Evolutionary conservation across 2,113 vertebrate genomes (phyloP).

Genomic region (Ellobius talpinus): DNA sequence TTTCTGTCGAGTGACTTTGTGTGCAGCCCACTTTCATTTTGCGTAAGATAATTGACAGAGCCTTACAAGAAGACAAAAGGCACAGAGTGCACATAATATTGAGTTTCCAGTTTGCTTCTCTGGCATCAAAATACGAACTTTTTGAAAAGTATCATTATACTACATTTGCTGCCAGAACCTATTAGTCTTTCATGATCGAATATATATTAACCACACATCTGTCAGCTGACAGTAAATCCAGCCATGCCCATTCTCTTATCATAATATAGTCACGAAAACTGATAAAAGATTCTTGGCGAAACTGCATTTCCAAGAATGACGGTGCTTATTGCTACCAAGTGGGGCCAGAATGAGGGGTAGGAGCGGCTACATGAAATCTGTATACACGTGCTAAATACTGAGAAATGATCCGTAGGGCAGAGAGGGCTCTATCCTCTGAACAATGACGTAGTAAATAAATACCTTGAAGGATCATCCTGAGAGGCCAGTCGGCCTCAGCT

Average conservation of each 20-base stretch:
- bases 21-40: constrained; percentile 64
- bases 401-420: neutral
- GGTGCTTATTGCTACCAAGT: constrained; percentile 63
- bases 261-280: constrained; percentile 8
- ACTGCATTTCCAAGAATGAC: neutral
- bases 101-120: constrained; percentile 36
- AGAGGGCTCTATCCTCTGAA: neutral
- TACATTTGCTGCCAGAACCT: neutral
- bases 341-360: constrained; percentile 49
- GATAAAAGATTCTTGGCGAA: constrained; percentile 66
- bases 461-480: neutral
- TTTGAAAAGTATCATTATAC: constrained; percentile 30
- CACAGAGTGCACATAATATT: neutral
- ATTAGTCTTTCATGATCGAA: constrained; percentile 5
- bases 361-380: neutral
- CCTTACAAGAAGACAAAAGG: constrained; percentile 12
- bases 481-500: neutral
- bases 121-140: neutral
- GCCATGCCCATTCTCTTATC: constrained; percentile 70
- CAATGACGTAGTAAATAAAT: neutral
- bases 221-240: constrained; percentile 64
- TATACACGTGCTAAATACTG: neutral
- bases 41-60: constrained; percentile 74
- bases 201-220: neutral
- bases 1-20: constrained; percentile 77